These are phyloP conservation scores for Myotis findleyi DNA, from an alignment of 2,797 vertebrate genomes.

Conservation along the genomic window DNA sequence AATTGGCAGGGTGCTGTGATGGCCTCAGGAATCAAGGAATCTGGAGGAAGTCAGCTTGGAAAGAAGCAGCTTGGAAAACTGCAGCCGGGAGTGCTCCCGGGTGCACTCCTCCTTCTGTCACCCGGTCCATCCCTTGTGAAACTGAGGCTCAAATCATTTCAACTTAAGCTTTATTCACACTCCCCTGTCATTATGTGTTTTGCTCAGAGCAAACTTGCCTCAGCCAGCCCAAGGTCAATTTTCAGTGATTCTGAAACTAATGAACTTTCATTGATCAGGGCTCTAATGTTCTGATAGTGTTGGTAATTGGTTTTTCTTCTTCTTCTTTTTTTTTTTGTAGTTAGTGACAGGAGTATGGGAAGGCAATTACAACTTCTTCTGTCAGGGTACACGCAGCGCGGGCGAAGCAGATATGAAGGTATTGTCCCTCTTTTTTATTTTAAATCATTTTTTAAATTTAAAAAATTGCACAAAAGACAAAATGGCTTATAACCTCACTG, in stretches of 20 bases:
- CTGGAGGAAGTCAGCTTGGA: not conserved
- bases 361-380: constrained; percentile 95
- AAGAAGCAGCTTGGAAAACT: not conserved
- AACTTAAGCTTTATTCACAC: not conserved
- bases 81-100: not conserved
- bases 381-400: constrained; percentile 94
- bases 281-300: not conserved
- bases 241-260: not conserved
- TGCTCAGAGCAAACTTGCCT: not conserved
- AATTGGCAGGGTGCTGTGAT: no score
- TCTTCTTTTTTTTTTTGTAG: constrained; percentile 86
- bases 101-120: no score
- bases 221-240: not conserved
- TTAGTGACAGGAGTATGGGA: constrained; percentile 92
- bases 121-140: not conserved
- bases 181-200: not conserved
- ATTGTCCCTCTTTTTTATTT: not conserved
- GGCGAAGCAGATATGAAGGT: constrained; percentile 95
- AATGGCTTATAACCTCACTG: not conserved
- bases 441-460: not conserved
- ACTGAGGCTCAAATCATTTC: not conserved
- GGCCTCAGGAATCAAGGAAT: no score
- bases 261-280: not conserved
- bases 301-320: not conserved
- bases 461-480: not conserved